Conservation (phyloP, 30 jellyfish, hydroid and myxozoan species). For the Rhopilema esculentum region DNA sequence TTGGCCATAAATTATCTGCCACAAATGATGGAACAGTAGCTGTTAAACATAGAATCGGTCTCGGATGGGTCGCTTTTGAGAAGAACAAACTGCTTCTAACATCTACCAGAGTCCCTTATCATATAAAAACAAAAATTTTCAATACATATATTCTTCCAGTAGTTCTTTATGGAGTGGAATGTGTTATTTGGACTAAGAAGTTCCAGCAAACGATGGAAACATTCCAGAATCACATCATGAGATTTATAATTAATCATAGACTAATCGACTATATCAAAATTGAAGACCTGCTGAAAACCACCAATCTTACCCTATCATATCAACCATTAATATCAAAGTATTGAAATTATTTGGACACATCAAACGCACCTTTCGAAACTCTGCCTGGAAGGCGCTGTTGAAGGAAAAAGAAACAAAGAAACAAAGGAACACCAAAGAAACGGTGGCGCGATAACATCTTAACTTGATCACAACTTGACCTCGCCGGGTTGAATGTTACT, state of each 20-base stretch:
- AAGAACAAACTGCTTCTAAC: neutral
- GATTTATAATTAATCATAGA: constrained; percentile 15
- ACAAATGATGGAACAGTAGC: constrained; percentile 25
- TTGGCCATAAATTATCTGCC: constrained; percentile 8
- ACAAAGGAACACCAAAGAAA: constrained; percentile 12
- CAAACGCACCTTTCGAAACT: constrained; percentile 14
- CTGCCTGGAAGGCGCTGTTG: constrained; percentile 7
- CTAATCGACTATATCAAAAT: neutral
- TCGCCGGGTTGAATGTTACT: constrained; percentile 14
- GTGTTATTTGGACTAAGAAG: constrained; percentile 17
- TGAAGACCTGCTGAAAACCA: constrained; percentile 1
- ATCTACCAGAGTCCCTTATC: constrained; percentile 4
- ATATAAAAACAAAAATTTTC: neutral
- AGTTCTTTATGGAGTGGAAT: constrained; percentile 14
- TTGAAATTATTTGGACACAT: constrained; percentile 7
- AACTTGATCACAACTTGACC: constrained; percentile 12
- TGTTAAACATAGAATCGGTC: constrained; percentile 38
- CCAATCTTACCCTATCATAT: constrained; percentile 17
- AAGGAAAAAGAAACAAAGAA: constrained; percentile 7
- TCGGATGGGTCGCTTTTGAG: constrained; percentile 28
- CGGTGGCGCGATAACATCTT: constrained; percentile 34
- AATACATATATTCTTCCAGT: constrained; percentile 18
- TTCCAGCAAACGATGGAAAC: constrained; percentile 6
- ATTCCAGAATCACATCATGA: constrained; percentile 33
- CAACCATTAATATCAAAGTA: constrained; percentile 11